These are phyloP conservation scores for Mus caroli DNA, from an alignment of 2,797 vertebrate species.

Conservation along the genomic window DNA sequence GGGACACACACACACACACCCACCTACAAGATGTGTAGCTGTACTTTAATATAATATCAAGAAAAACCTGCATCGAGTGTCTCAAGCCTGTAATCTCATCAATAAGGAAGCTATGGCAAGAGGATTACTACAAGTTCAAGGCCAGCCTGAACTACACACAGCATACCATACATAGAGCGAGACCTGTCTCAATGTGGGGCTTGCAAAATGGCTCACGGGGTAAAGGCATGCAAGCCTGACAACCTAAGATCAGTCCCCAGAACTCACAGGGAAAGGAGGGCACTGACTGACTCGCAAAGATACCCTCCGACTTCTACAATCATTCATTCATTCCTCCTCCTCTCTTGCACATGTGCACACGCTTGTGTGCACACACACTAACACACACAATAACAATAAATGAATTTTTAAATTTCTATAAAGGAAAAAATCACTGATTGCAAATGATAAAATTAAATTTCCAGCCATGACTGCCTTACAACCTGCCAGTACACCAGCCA, in stretches of 20 bases:
- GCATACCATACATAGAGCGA: neutral
- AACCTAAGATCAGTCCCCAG: neutral
- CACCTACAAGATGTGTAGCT: neutral
- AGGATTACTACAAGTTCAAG: neutral
- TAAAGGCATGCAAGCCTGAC: neutral
- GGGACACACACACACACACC: too few species aligned
- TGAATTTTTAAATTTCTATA: neutral
- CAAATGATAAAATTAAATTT: constrained; percentile 25
- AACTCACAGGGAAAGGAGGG: neutral
- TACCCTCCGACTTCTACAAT: too few species aligned
- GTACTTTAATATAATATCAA: constrained; percentile 36
- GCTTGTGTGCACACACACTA: too few species aligned
- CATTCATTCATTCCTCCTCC: neutral
- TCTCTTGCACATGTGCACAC: too few species aligned
- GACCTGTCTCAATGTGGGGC: neutral
- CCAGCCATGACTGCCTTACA: constrained; percentile 33
- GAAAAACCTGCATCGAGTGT: neutral
- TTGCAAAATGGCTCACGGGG: neutral
- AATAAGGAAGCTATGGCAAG: neutral
- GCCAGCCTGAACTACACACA: neutral
- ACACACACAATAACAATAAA: neutral
- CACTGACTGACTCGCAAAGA: too few species aligned
- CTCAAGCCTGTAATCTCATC: neutral
- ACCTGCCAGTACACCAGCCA: constrained; percentile 22
- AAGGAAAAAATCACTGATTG: constrained; percentile 15